These are phyloP conservation scores for Catostylus mosaicus DNA, from an alignment of 30 jellyfish, hydroid and myxozoan genomes.

Conservation along the genomic window DNA sequence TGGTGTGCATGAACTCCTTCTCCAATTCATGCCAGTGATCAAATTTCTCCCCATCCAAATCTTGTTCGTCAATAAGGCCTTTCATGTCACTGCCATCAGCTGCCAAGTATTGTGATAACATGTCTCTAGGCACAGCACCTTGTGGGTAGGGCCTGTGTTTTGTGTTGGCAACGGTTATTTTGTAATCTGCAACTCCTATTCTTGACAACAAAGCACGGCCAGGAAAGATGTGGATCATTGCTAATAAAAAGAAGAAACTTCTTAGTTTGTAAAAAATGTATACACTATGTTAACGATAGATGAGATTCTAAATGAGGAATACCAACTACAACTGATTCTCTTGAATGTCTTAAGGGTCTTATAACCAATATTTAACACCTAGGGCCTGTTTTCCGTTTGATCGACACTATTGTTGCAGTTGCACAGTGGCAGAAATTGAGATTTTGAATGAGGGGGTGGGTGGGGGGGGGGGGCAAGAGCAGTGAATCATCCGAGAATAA, in stretches of 20 bases:
- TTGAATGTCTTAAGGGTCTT: too few species aligned
- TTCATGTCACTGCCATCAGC: slow-evolving; percentile 45
- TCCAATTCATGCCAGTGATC: slow-evolving; percentile 52
- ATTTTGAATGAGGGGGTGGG: too few species aligned
- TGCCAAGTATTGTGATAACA: slow-evolving; percentile 35
- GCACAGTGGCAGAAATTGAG: too few species aligned
- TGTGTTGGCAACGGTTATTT: slow-evolving; percentile 38
- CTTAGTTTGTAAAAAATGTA: too few species aligned
- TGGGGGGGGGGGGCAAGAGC: too few species aligned
- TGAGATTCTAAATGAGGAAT: too few species aligned
- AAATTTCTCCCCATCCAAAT: slow-evolving; percentile 16
- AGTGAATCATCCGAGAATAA: too few species aligned
- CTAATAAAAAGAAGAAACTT: slow-evolving; percentile 25
- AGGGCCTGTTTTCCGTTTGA: too few species aligned
- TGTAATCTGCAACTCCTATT: slow-evolving; percentile 47
- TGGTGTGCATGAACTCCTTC: slow-evolving; percentile 34
- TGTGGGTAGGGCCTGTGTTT: slow-evolving; percentile 63
- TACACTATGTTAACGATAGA: too few species aligned
- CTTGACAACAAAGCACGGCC: slow-evolving; percentile 50
- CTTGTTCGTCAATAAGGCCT: slow-evolving; percentile 53
- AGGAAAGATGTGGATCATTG: slow-evolving; percentile 41
- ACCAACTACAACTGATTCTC: too few species aligned
- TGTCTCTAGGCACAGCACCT: slow-evolving; percentile 41
- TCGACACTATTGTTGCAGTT: too few species aligned
- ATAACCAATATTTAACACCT: too few species aligned